Evolutionary conservation across 2,888 invertebrate genomes (phyloP), one percentile per base, ranked within the genome.

Genomic region (Venustoraphidia nigricollis): DNA sequence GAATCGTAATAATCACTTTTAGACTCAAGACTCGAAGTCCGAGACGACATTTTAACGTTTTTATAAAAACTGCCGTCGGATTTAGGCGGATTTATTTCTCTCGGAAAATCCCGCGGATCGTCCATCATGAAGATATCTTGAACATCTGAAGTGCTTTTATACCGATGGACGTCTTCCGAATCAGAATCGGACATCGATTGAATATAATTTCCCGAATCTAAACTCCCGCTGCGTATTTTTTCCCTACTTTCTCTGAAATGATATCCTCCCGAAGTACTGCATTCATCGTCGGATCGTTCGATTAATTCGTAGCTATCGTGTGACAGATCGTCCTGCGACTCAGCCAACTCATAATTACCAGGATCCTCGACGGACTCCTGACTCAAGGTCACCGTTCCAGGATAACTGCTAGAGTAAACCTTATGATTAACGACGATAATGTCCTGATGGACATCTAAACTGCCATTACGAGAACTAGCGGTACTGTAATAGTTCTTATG

Each of bases 221-320:
- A 70, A 53, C 83, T 83, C 60, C 82, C 82, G 46, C 83, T 83
- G 55, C 83, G 75, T 4, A 63, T 61, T 49, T 63, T 66, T 5
- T 61, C 55, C 56, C 62, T 64, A 6, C 53, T 50, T 47, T 61
- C 62, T 27, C 56, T 53, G 50, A 63, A 61, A 48, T 62, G 63
- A 43, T 60, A 63, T 40, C 66, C 66, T 41, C 60, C 63, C 13
- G 62, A 63, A 34, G 63, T 62, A 51, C 72, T 70, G 50, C 66
- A 72, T 58, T 77, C 76, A 59, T 79, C 82, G 57, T 77, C 78
- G 50, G 82, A 81, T 60, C 83, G 82, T 63, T 89, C 88, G 52
- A 89, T 70, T 27, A 90, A 67, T 63, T 90, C 90, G 64, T 90
- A 90, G 58, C 88, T 89, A 64, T 90, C 90, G 64, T 90, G 89